phyloP scores from a whole-genome alignment of 2,888 invertebrate genomes.

The Pteria penguin region DNA sequence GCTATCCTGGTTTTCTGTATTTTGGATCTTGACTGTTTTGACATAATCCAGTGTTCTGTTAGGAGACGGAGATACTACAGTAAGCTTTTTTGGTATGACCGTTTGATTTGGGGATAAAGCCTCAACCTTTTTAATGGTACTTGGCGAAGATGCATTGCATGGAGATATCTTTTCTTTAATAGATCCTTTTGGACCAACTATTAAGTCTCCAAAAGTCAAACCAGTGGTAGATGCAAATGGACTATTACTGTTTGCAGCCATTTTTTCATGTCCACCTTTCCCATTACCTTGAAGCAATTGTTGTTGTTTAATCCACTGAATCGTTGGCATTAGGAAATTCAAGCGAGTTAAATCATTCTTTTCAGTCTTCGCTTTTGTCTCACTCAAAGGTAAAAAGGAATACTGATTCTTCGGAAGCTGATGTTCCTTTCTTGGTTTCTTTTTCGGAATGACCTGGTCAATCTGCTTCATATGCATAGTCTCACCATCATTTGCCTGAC shows the following conservation, averaged over 20 bases:
- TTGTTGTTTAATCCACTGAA: slow-evolving; percentile 44
- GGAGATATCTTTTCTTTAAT: slow-evolving; percentile 15
- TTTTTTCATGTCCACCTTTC: slow-evolving; percentile 8
- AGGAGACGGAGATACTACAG: slow-evolving; percentile 10
- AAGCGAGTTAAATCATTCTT: slow-evolving; percentile 39
- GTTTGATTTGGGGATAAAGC: not conserved
- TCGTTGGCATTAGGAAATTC: slow-evolving; percentile 44
- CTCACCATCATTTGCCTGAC: not conserved
- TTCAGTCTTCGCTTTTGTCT: slow-evolving; percentile 12
- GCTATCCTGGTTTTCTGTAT: slow-evolving; percentile 1
- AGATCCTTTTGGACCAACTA: not conserved
- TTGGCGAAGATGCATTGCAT: too few relatives aligned
- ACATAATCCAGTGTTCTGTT: slow-evolving; percentile 5
- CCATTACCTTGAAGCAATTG: slow-evolving; percentile 37
- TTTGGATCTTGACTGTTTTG: slow-evolving; percentile 1
- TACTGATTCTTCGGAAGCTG: slow-evolving; percentile 2
- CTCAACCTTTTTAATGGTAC: too few relatives aligned
- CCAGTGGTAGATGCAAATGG: slow-evolving; percentile 33
- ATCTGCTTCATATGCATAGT: not conserved
- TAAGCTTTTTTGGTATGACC: not conserved
- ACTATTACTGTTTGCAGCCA: not conserved
- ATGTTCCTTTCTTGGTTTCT: slow-evolving; percentile 43
- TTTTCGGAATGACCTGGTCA: slow-evolving; percentile 30
- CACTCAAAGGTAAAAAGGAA: slow-evolving; percentile 36
- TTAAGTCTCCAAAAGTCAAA: slow-evolving; percentile 40